Percentiles rank a stretch among this genome's conserved stretches.
phyloP scores from a whole-genome alignment of 2,113 vertebrate species.

The Nestor notabilis region DNA sequence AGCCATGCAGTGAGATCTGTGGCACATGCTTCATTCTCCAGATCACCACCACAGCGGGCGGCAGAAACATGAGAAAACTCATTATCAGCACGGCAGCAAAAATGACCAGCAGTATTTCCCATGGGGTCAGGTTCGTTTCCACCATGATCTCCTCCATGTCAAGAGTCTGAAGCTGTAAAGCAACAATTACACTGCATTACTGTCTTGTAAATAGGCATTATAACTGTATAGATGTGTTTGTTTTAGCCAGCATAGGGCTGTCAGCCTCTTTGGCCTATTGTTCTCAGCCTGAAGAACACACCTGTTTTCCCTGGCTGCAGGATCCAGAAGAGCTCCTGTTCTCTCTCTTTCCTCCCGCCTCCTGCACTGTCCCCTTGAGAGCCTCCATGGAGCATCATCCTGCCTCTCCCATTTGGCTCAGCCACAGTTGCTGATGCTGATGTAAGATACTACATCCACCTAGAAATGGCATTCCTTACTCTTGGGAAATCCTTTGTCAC shows the following conservation, averaged over 20 bases:
- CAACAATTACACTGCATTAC: not conserved
- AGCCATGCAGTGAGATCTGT: slow-evolving; percentile 37
- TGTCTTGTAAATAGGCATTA: not conserved
- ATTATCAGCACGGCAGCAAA: slow-evolving; percentile 61
- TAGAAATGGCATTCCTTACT: rapidly evolving
- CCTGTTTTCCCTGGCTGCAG: rapidly evolving
- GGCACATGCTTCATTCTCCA: slow-evolving; percentile 55
- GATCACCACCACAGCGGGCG: not conserved
- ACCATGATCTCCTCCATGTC: not conserved
- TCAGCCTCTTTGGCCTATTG: not conserved
- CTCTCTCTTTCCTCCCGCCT: not conserved
- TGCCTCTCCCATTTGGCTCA: not conserved
- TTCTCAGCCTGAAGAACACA: not conserved
- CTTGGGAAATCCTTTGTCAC: not conserved
- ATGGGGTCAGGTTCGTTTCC: not conserved
- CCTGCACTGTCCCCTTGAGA: not conserved
- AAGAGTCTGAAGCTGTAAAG: not conserved
- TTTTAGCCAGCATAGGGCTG: not conserved
- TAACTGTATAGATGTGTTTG: not conserved
- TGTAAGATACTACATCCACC: not conserved
- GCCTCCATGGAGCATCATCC: not conserved
- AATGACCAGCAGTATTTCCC: slow-evolving; percentile 71
- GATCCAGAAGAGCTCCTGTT: not conserved
- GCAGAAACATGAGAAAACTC: slow-evolving; percentile 68
- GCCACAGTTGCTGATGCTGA: not conserved